Evolutionary conservation across 1,140 invertebrate genomes (phyloP), one percentile per base, ranked within the genome.

Genomic region (Polyergus mexicanus): DNA sequence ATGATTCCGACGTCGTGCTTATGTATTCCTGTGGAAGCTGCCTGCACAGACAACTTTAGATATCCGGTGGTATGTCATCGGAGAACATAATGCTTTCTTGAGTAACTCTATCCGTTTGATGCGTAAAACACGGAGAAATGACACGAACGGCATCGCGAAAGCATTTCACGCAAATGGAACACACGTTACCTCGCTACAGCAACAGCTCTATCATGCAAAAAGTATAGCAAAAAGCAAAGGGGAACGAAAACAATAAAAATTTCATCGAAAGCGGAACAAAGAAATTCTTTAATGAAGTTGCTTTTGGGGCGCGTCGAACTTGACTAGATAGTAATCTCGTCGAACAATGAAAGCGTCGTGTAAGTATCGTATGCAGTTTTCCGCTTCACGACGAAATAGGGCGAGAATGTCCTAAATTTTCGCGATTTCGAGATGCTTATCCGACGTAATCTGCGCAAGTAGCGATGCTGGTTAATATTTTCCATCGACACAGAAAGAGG

Each of bases 401-500:
- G 76, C 35, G 10, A 54, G 25, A 62, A 19, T 63, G 56, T 83
- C 75, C 4, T n/a, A 32, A 60, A 84, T 89, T 85, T 32, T 76
- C 75, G 72, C 84, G 44, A 89, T 86, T 84, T 58, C 66, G 72
- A 32, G 65, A 86, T 38, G 51, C 44, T 80, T 87, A 85, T 89
- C 83, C 74, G 60, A 38, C 68, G 72, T 87, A 89, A 90, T 90
- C 85, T 69, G 80, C 68, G 78, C 44, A 85, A 90, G 74, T 66
- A 74, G 25, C 74, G 47, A 76, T 69, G 63, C 71, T 51, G 74
- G 65, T 78, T 54, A 69, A 83, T 71, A 90, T 84, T 90, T 90
- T 84, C 68, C 68, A 41, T n/a, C 65, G 4, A 11, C 10, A 16
- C 0, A 19, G 28, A 38, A 54, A 35, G 56, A 58, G 22, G n/a